Base-by-base conservation (phyloP, 2,797 vertebrate genomes). In the Halcyon leucocephala region DNA sequence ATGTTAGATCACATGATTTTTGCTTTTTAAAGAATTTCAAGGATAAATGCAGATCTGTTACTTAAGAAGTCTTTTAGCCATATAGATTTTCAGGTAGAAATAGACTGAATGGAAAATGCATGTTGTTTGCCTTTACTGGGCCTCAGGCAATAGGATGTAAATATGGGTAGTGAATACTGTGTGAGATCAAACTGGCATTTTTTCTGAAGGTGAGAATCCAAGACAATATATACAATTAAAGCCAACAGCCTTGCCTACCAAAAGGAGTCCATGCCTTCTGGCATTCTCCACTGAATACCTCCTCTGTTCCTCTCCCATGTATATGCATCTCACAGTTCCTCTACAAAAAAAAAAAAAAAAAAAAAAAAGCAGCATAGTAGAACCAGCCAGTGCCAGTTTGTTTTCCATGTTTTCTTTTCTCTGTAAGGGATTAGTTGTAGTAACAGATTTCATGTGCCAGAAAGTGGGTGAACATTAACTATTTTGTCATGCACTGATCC, bases 351-450 rank as follows among this genome's bases (percentile, higher is more conserved):
- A 16, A 42, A 46, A 14, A n/a, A 49, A 55, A 41, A 44, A 52
- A 31, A 9, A 42, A 41, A 57, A 25, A 46, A 44, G 49, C 58
- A 24, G 26, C 15, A 0, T 28, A 52, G 25, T 72, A 74, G 51
- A 91, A 87, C 82, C 83, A 86, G 77, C 80, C 55, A 91, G 82
- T 0, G 0, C 89, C 76, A 90, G 86, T 95, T 97, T 96, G 80
- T 96, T 95, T 95, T 89, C 80, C 81, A 52, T 94, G 90, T 95
- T 94, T 96, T 95, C 88, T 91, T 97, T 97, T 94, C 91, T 94
- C 65, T 95, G 42, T 83, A 62, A 90, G 73, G 76, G 69, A 94
- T 95, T 97, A 96, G 85, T 95, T 78, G 85, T 96, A 96, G 90
- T 94, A 93, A 96, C 89, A 93, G 91, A 96, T 95, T 95, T 95